Base-by-base conservation (phyloP, 1,140 invertebrate species). In the Diachasmimorpha longicaudata region DNA sequence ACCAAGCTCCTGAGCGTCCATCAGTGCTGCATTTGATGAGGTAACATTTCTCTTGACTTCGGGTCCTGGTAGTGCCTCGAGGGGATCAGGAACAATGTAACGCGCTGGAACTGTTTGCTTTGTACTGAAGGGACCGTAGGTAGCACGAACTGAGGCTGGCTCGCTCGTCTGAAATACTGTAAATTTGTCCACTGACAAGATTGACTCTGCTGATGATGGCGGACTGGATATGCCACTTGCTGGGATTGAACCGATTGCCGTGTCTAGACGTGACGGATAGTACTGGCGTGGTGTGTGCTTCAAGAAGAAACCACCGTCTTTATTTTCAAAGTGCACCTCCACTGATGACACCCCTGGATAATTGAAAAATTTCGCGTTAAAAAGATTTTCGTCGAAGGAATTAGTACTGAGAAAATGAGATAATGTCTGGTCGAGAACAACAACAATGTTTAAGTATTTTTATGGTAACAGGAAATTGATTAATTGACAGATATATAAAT, bases 21-120 rank as follows among this genome's bases (percentile, higher is more conserved):
- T 77, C 75, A 85, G 87, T 80, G 84, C 84, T 79, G 85, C 48
- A 42, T 85, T 81, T 19, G 86, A 85, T 0, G 82, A 81, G 0
- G 83, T 82, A 1, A 86, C 77, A 42, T 85, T 87, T 44, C 81
- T 81, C 0, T 81, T 73, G 10, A 77, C 79, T 10, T 85, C 84
- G 10, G 84, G 83, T 0, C 80, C 81, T 0, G 86, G 87, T 4
- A 89, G 78, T 13, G 86, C 83, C 75, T 93, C 93, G 77, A 95
- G 86, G 0, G 94, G 93, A 85, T 96, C 95, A 0, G 95, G 95
- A 13, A 96, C 94, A 74, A 96, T 92, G 81, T 95, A 95, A n/a
- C 95, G 90, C 0, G 95, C 95, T n/a, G 96, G 96, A 14, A 97
- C 95, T 0, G 95, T 97, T 87, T 97, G 96, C 82, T 97, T 97